These are phyloP conservation scores for Stenodema calcarata DNA, from an alignment of 2,888 invertebrate genomes.

Conservation along the genomic window DNA sequence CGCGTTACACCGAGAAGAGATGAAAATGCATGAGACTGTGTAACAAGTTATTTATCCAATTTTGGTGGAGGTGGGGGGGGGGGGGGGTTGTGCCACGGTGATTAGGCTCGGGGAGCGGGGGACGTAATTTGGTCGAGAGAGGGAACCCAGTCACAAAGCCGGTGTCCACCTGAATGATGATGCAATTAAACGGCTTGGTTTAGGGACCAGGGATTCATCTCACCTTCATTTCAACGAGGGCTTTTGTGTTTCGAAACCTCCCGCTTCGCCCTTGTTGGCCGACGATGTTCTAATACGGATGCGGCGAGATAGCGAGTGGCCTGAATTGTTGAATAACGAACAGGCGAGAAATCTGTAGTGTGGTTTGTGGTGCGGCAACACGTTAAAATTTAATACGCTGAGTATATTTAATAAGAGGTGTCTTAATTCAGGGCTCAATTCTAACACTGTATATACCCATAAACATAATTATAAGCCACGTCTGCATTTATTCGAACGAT, in stretches of 20 bases:
- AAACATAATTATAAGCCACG: too few relatives aligned
- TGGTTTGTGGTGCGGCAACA: too few relatives aligned
- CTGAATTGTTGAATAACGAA: background rate
- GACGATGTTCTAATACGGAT: background rate
- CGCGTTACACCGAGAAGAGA: background rate
- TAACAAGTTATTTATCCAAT: conserved; percentile 49
- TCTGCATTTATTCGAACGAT: too few relatives aligned
- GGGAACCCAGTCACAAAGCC: conserved; percentile 9
- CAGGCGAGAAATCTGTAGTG: background rate
- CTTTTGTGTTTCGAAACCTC: conserved; percentile 10
- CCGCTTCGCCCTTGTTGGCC: background rate
- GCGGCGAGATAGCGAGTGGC: background rate
- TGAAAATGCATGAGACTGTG: conserved; percentile 48
- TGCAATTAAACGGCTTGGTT: conserved; percentile 49
- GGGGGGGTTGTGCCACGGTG: conserved; percentile 21
- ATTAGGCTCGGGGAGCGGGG: conserved; percentile 27
- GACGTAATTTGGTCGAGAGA: conserved; percentile 32
- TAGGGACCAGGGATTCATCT: conserved; percentile 3
- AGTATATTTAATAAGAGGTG: too few relatives aligned
- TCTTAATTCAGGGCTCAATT: too few relatives aligned
- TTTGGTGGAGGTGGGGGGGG: too few relatives aligned
- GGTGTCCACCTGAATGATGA: conserved; percentile 47
- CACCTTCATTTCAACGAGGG: conserved; percentile 35
- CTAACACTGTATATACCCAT: too few relatives aligned
- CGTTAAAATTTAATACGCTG: too few relatives aligned